Conservation (phyloP, 1,140 invertebrate genomes). For the Conus ventricosus region DNA sequence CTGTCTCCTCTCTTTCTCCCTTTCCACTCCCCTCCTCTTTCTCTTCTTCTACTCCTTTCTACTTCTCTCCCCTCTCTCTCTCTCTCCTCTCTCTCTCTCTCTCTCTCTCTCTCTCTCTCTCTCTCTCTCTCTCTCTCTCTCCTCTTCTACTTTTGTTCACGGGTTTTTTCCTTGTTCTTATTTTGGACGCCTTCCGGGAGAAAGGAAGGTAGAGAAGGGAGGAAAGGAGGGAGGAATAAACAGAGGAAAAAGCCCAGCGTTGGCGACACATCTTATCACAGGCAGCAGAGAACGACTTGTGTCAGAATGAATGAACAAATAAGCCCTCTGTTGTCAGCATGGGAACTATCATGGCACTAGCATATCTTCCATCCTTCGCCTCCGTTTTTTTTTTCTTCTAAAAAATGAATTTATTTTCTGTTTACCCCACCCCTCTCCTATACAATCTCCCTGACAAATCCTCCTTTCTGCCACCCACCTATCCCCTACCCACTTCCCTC, state of each 20-base stretch:
- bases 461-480: background rate
- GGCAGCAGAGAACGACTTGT: constrained; percentile 21
- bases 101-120: background rate
- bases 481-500: background rate
- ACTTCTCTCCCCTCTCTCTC: background rate
- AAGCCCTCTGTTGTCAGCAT: too few species aligned
- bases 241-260: background rate
- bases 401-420: too few species aligned
- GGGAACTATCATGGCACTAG: too few species aligned
- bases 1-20: background rate
- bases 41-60: background rate
- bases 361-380: too few species aligned
- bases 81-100: background rate
- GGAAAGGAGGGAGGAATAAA: background rate
- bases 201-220: background rate
- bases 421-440: too few species aligned
- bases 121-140: background rate
- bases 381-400: too few species aligned
- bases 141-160: background rate
- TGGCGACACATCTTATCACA: constrained; percentile 27
- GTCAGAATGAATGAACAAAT: constrained; percentile 22
- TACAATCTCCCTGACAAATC: too few species aligned
- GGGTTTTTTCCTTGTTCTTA: too few species aligned
- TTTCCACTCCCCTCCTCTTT: background rate
- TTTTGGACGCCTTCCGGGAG: background rate